Conservation (phyloP, 1,140 invertebrate species). For the Drosophila miranda region DNA sequence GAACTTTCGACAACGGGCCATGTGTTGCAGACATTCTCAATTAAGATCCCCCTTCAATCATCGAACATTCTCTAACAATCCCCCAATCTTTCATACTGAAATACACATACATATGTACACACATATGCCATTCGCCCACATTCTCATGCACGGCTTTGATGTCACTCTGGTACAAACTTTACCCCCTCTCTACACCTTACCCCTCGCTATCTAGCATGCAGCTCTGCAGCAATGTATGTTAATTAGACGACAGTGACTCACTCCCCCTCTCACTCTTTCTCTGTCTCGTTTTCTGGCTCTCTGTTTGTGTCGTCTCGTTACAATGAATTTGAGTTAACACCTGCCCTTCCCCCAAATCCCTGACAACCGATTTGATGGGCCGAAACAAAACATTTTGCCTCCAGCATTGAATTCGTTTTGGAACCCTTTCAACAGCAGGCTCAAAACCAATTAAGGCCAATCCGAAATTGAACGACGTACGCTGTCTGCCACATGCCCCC, state of each 20-base stretch:
- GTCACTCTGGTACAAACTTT: background rate
- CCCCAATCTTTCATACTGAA: too few relatives aligned
- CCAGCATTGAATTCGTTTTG: conserved; percentile 35
- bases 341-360: background rate
- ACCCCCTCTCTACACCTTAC: background rate
- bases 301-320: conserved; percentile 37
- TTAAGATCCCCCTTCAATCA: conserved; percentile 7
- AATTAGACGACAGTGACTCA: conserved; percentile 63
- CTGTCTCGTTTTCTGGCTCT: background rate
- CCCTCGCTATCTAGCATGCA: background rate
- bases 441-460: conserved; percentile 34
- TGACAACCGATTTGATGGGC: conserved; percentile 44
- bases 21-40: conserved; percentile 13
- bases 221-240: conserved; percentile 27
- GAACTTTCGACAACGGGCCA: conserved; percentile 35
- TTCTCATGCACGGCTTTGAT: too few relatives aligned
- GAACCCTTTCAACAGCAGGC: conserved; percentile 24
- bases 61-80: too few relatives aligned
- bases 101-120: too few relatives aligned
- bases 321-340: conserved; percentile 39
- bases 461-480: conserved; percentile 43
- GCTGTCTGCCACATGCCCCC: background rate
- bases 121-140: background rate
- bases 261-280: background rate
- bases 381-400: conserved; percentile 13